A percentile compares a stretch with the other conserved stretches of the same genome.
phyloP scores from a whole-genome alignment of 1,140 invertebrate genomes.

The Drosophila grimshawi region DNA sequence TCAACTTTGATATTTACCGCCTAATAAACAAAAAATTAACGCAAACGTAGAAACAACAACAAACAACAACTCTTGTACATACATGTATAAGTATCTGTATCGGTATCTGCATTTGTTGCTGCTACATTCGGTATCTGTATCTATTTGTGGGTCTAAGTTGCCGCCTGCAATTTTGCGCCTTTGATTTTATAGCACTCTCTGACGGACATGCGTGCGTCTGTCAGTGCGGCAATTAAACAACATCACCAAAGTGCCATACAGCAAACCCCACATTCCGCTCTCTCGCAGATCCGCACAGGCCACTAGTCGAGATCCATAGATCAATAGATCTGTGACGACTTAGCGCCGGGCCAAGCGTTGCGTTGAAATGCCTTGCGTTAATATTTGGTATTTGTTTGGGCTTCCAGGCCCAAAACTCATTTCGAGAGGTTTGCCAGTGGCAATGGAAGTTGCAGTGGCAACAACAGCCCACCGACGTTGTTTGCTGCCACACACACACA shows the following conservation, averaged over 20 bases:
- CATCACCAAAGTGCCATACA: constrained; percentile 64
- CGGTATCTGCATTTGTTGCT: constrained; percentile 47
- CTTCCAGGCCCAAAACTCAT: constrained; percentile 44
- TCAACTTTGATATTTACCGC: constrained; percentile 82
- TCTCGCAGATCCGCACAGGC: not conserved
- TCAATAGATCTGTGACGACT: constrained; percentile 27
- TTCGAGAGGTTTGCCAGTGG: constrained; percentile 42
- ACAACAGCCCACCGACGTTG: constrained; percentile 51
- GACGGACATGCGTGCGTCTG: constrained; percentile 76
- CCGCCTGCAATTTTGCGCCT: constrained; percentile 60
- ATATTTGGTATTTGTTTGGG: constrained; percentile 81
- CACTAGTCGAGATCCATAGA: constrained; percentile 7
- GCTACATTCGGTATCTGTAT: constrained; percentile 38
- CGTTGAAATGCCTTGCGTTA: constrained; percentile 74
- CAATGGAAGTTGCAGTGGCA: not conserved
- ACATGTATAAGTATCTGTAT: constrained; percentile 5
- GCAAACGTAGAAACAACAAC: constrained; percentile 58
- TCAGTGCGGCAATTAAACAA: constrained; percentile 77
- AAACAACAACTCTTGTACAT: constrained; percentile 19
- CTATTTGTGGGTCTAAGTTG: constrained; percentile 39
- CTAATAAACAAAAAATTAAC: constrained; percentile 83
- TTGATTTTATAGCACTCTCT: constrained; percentile 60
- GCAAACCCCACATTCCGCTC: not conserved
- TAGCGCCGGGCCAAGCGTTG: constrained; percentile 33
- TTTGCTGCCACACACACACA: constrained; percentile 20